Evolutionary conservation across 2,797 vertebrate species (phyloP).

Genomic region (Notolabrus celidotus): DNA sequence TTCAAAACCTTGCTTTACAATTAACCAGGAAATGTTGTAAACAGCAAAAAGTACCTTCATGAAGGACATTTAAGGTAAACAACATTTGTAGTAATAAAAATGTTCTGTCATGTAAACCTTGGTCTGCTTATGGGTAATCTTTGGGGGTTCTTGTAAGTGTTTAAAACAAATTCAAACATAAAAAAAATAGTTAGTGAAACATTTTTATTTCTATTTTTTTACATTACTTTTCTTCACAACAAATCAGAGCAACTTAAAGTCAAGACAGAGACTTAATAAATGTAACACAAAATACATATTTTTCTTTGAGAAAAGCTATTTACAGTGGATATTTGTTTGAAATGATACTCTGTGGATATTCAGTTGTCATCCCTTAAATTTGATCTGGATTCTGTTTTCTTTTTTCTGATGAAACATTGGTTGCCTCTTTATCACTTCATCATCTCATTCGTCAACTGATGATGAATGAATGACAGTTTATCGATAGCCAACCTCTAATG

Average conservation of each 20-base stretch:
- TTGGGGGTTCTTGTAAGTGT: too few relatives aligned
- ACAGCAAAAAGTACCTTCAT: too few relatives aligned
- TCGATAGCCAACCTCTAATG: background rate
- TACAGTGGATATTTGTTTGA: slow-evolving; percentile 17
- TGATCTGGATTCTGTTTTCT: background rate
- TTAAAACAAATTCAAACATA: too few relatives aligned
- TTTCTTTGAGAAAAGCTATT: slow-evolving; percentile 22
- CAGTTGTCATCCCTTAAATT: too few relatives aligned
- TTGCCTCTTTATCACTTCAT: background rate
- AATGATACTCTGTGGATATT: background rate
- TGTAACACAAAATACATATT: slow-evolving; percentile 5
- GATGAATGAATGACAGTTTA: background rate
- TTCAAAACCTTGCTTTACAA: too few relatives aligned
- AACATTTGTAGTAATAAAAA: too few relatives aligned
- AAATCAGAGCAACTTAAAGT: slow-evolving; percentile 25
- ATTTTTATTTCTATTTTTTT: background rate
- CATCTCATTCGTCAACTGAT: background rate
- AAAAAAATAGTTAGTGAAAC: background rate
- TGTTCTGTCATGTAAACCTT: too few relatives aligned
- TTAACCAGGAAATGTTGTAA: too few relatives aligned
- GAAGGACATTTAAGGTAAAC: too few relatives aligned
- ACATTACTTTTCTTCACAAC: slow-evolving; percentile 24
- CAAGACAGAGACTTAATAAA: slow-evolving; percentile 15
- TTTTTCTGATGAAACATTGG: background rate
- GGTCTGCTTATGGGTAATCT: too few relatives aligned